Conservation (phyloP, 2,888 invertebrate genomes). For the Agrotis puta region DNA sequence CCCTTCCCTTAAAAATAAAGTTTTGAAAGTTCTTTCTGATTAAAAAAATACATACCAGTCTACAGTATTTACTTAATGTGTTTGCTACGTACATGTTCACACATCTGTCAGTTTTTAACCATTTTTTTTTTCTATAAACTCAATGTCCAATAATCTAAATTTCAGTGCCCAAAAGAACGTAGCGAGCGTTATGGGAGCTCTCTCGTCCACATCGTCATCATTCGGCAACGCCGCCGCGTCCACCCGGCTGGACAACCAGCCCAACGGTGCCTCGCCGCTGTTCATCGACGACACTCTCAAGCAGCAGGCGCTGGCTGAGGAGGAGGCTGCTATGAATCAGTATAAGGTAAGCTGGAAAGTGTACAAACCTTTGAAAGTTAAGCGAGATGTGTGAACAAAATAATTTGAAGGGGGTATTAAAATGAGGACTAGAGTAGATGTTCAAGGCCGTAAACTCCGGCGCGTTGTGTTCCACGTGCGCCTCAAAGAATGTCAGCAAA, state of each 20-base stretch:
- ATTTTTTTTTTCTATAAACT: too few relatives aligned
- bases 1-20: too few relatives aligned
- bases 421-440: too few relatives aligned
- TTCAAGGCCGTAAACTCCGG: too few relatives aligned
- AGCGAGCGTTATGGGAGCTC: constrained; percentile 96
- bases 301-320: constrained; percentile 97
- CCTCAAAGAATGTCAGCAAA: too few relatives aligned
- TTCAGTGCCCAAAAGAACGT: constrained; percentile 96
- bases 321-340: constrained; percentile 98
- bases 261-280: constrained; percentile 90
- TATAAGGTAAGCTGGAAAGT: constrained; percentile 93
- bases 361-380: too few relatives aligned
- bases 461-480: too few relatives aligned
- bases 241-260: constrained; percentile 92
- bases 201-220: constrained; percentile 96
- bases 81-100: constrained; percentile 16
- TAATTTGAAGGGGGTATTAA: too few relatives aligned
- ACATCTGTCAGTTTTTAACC: background rate
- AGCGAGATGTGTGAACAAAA: too few relatives aligned
- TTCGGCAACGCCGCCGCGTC: constrained; percentile 96
- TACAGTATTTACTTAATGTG: background rate
- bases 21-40: too few relatives aligned
- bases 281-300: constrained; percentile 96
- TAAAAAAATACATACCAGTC: too few relatives aligned
- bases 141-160: background rate